phyloP scores from a whole-genome alignment of 2,797 vertebrate species.

The Melanotaenia pygmaea region DNA sequence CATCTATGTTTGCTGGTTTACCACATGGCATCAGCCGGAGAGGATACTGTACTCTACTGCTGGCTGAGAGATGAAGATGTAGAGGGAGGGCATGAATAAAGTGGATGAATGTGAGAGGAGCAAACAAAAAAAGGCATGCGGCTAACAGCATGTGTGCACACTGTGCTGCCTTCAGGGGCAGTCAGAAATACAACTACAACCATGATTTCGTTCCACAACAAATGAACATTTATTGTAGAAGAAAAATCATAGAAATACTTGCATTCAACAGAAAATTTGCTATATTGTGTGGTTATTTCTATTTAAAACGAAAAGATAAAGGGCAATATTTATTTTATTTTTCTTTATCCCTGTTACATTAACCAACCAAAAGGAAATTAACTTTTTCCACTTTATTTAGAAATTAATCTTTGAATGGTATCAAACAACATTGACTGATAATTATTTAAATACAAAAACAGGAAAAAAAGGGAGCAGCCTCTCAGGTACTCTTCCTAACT shows the following conservation, averaged over 20 bases:
- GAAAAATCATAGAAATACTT: not conserved
- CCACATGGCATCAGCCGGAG: constrained; percentile 40
- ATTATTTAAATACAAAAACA: too few species aligned
- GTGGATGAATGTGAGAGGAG: constrained; percentile 48
- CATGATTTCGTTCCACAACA: not conserved
- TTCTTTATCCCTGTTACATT: not conserved
- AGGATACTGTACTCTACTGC: constrained; percentile 27
- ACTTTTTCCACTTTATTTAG: not conserved
- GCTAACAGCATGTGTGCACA: constrained; percentile 50
- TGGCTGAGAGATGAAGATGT: constrained; percentile 16
- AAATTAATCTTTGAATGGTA: not conserved
- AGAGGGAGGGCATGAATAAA: constrained; percentile 42
- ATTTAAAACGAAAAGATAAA: not conserved
- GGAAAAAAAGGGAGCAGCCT: not conserved
- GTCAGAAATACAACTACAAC: constrained; percentile 1
- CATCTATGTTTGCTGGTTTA: constrained; percentile 25
- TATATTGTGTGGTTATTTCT: not conserved
- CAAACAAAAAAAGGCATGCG: constrained; percentile 36
- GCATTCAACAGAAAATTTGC: not conserved
- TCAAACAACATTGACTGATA: not conserved
- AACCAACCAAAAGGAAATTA: not conserved
- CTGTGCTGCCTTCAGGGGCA: constrained; percentile 52
- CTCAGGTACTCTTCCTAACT: too few species aligned
- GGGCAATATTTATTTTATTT: not conserved
- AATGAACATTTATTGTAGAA: not conserved